Evolutionary conservation across 92 coral and sea anemone species (phyloP).

Genomic region (Heteractis magnifica): DNA sequence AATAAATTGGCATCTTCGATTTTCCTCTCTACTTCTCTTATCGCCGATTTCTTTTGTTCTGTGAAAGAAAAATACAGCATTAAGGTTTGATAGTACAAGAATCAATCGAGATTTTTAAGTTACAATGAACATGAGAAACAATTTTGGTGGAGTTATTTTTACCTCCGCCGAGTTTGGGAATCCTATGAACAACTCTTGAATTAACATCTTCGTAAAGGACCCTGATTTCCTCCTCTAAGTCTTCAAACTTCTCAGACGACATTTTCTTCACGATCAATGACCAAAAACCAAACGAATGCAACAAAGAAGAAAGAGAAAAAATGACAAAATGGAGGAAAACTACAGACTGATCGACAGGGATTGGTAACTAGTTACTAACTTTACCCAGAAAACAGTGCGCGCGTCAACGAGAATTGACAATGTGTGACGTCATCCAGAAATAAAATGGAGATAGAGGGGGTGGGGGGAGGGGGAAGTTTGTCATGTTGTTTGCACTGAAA

Average conservation of each 20-base stretch:
- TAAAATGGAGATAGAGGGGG: background rate
- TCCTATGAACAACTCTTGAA: constrained; percentile 65
- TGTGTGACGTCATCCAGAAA: too few relatives aligned
- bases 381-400: constrained; percentile 22
- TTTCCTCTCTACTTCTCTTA: constrained; percentile 93
- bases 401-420: background rate
- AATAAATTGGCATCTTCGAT: constrained; percentile 92
- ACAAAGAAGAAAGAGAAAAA: too few relatives aligned
- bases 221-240: constrained; percentile 86
- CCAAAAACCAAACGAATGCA: constrained; percentile 1
- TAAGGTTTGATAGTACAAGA: background rate
- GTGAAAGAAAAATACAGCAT: constrained; percentile 2
- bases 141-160: background rate
- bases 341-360: background rate
- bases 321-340: background rate
- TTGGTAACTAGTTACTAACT: constrained; percentile 13
- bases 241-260: constrained; percentile 98
- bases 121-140: background rate
- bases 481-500: too few relatives aligned
- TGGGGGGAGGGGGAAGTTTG: background rate
- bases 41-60: constrained; percentile 84
- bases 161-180: constrained; percentile 92
- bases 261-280: constrained; percentile 24
- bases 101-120: background rate
- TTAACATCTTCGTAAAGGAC: constrained; percentile 68